These are phyloP conservation scores for Peromyscus nudipes DNA, from an alignment of 2,797 vertebrate genomes.

Conservation along the genomic window DNA sequence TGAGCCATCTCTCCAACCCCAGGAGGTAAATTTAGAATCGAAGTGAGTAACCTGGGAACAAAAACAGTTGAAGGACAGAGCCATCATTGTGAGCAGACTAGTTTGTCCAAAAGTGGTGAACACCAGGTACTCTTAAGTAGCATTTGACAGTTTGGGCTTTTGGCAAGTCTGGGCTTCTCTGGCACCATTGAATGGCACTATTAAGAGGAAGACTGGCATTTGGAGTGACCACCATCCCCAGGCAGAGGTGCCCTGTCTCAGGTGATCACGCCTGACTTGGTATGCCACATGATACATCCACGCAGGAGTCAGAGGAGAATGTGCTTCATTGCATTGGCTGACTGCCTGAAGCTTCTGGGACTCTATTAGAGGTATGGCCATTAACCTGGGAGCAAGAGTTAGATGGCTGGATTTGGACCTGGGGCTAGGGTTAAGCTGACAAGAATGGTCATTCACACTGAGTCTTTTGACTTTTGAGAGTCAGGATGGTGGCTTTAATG, in stretches of 20 bases:
- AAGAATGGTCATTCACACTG: not conserved
- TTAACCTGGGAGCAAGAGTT: not conserved
- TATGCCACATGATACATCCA: constrained; percentile 57
- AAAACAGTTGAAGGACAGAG: not conserved
- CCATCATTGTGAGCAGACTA: not conserved
- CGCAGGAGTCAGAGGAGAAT: constrained; percentile 50
- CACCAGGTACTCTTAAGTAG: not conserved
- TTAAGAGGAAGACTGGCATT: constrained; percentile 68
- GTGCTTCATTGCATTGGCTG: not conserved
- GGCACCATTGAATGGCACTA: not conserved
- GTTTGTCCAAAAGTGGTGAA: not conserved
- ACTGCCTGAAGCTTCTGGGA: not conserved
- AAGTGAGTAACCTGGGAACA: constrained; percentile 76
- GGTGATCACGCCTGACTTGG: constrained; percentile 71
- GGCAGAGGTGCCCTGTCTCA: constrained; percentile 6
- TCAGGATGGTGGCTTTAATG: not conserved
- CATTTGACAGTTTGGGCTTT: not conserved
- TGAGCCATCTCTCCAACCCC: not conserved
- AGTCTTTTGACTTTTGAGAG: not conserved
- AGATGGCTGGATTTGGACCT: not conserved
- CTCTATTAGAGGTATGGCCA: not conserved
- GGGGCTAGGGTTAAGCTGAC: not conserved
- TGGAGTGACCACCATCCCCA: not conserved
- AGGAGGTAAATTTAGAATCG: constrained; percentile 80
- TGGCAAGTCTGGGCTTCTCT: not conserved